These are phyloP conservation scores for Molossus molossus DNA, from an alignment of 2,797 vertebrate species.

Conservation along the genomic window DNA sequence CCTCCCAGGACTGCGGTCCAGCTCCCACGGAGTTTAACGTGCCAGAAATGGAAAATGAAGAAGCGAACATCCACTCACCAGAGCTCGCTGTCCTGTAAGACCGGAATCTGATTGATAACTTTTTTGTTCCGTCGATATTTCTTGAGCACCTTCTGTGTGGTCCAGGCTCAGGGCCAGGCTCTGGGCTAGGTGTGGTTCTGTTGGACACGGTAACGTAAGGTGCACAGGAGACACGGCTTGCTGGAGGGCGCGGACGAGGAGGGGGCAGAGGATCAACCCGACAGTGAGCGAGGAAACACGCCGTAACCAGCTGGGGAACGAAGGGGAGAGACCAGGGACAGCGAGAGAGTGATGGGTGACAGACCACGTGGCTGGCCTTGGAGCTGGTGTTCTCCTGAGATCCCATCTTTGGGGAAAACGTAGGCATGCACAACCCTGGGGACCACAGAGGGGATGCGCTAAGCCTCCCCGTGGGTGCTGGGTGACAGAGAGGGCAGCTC, in stretches of 20 bases:
- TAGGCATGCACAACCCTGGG: not conserved
- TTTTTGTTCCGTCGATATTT: not conserved
- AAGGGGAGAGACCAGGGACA: not conserved
- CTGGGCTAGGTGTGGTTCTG: not conserved
- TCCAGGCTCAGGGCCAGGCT: not conserved
- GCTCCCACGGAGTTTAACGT: not conserved
- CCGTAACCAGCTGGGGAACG: not conserved
- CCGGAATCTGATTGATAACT: not conserved
- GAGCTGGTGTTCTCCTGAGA: not conserved
- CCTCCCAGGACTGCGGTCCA: not conserved
- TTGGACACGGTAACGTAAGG: not conserved
- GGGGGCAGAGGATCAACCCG: not conserved
- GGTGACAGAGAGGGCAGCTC: not conserved
- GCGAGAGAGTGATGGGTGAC: accelerated
- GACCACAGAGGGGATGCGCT: not conserved
- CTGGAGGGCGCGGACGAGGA: not conserved
- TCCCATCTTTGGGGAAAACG: not conserved
- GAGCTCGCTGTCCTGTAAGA: not conserved
- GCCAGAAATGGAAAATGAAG: not conserved
- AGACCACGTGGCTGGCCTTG: not conserved
- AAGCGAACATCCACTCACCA: not conserved
- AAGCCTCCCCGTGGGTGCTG: not conserved
- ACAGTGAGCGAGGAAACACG: not conserved
- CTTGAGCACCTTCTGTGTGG: not conserved
- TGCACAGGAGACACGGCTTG: not conserved